Conservation (phyloP, 2,797 vertebrate genomes). For the Tolypeutes matacus region DNA sequence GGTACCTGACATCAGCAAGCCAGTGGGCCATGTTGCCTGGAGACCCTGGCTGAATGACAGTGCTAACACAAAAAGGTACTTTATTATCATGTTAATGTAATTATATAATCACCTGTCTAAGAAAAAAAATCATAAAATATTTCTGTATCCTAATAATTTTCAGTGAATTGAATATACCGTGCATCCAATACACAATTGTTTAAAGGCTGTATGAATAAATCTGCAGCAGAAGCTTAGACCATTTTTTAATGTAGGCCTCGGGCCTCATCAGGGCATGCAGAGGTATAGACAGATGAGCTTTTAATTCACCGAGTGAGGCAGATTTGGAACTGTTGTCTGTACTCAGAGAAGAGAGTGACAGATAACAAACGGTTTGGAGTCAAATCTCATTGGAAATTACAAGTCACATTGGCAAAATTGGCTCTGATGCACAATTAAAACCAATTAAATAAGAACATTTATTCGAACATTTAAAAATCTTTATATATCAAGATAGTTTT, state of each 20-base stretch:
- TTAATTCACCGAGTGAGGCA: background rate
- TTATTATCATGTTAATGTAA: background rate
- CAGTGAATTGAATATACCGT: background rate
- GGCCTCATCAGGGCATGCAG: background rate
- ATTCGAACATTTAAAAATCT: background rate
- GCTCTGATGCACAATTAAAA: background rate
- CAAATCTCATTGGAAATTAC: background rate
- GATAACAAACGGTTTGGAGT: background rate
- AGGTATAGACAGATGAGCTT: background rate
- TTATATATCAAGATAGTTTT: background rate
- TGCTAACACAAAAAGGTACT: background rate
- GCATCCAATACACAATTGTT: background rate
- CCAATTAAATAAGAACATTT: background rate
- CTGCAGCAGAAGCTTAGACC: background rate
- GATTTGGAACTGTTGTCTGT: background rate
- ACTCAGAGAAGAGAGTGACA: background rate
- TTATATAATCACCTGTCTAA: background rate
- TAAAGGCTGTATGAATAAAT: background rate
- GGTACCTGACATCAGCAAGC: too few relatives aligned
- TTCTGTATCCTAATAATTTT: background rate
- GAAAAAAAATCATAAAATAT: background rate
- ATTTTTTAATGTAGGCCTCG: background rate
- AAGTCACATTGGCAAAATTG: background rate
- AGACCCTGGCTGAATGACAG: background rate
- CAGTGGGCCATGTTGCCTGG: background rate